Evolutionary conservation across 2,797 vertebrate species (phyloP).

Genomic region (Parotocinclus haroldoi): DNA sequence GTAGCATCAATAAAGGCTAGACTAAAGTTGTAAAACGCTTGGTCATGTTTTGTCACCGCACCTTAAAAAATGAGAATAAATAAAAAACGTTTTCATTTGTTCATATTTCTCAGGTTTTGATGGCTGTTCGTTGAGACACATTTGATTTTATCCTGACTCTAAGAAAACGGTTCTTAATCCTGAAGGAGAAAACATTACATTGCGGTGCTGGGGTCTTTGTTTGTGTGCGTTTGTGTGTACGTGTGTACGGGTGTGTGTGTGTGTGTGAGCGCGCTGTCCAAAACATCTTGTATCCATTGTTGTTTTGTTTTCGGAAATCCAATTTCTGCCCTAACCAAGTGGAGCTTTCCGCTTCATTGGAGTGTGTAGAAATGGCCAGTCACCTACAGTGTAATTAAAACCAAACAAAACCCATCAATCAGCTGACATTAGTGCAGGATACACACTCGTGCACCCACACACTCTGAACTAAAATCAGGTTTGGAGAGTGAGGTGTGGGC

Average conservation of each 20-base stretch:
- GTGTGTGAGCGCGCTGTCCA: conserved; percentile 13
- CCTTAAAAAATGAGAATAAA: no score
- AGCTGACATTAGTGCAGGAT: conserved; percentile 62
- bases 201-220: neutral
- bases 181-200: no score
- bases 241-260: no score
- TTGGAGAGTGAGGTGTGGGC: conserved; percentile 63
- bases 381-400: conserved; percentile 81
- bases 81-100: no score
- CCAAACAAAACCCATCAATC: conserved; percentile 81
- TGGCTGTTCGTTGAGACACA: no score
- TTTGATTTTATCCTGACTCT: no score
- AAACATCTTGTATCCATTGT: conserved; percentile 56
- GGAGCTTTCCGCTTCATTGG: conserved; percentile 75
- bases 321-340: conserved; percentile 76
- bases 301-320: conserved; percentile 69
- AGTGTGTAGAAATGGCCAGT: conserved; percentile 66
- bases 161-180: no score
- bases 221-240: neutral
- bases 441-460: conserved; percentile 40
- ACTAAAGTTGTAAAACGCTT: no score
- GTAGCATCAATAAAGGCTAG: no score
- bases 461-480: conserved; percentile 72
- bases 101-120: no score
- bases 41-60: no score